These are phyloP conservation scores for Cyclopterus lumpus DNA, from an alignment of 2,797 vertebrate genomes.

Conservation along the genomic window DNA sequence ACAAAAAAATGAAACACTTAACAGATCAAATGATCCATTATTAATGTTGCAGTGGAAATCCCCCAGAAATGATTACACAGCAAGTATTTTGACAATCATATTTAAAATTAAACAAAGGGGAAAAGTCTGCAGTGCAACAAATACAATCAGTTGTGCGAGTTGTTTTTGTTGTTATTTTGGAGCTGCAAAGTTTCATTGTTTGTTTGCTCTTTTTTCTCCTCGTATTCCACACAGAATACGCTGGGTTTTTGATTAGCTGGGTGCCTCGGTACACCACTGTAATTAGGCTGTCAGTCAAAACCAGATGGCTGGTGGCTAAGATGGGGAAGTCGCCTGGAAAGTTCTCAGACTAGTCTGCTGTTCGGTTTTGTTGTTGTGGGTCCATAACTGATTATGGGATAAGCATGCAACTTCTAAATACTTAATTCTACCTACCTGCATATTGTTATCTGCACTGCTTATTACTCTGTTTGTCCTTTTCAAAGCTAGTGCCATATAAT, in stretches of 20 bases:
- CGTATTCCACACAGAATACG: slow-evolving; percentile 66
- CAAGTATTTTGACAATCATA: slow-evolving; percentile 15
- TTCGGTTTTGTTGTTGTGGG: slow-evolving; percentile 49
- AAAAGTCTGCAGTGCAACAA: slow-evolving; percentile 26
- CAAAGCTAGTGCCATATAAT: background rate
- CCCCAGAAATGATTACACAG: slow-evolving; percentile 16
- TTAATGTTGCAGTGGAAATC: slow-evolving; percentile 23
- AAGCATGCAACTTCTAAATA: slow-evolving; percentile 14
- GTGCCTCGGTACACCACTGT: slow-evolving; percentile 71
- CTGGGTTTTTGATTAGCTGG: slow-evolving; percentile 80
- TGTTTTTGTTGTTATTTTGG: slow-evolving; percentile 52
- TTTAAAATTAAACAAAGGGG: slow-evolving; percentile 23
- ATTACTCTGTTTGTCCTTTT: background rate
- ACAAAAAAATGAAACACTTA: background rate
- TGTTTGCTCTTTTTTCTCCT: slow-evolving; percentile 48
- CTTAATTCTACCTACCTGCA: background rate
- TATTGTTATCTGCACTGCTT: background rate
- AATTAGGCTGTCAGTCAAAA: slow-evolving; percentile 87
- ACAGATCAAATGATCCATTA: slow-evolving; percentile 21
- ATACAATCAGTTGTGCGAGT: slow-evolving; percentile 27
- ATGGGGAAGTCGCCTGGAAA: slow-evolving; percentile 55
- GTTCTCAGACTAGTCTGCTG: slow-evolving; percentile 60
- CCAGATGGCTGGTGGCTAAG: slow-evolving; percentile 71
- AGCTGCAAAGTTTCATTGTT: slow-evolving; percentile 57
- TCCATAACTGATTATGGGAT: slow-evolving; percentile 35